These are phyloP conservation scores for Cinclus mexicanus DNA, from an alignment of 2,113 vertebrate species.

Conservation along the genomic window DNA sequence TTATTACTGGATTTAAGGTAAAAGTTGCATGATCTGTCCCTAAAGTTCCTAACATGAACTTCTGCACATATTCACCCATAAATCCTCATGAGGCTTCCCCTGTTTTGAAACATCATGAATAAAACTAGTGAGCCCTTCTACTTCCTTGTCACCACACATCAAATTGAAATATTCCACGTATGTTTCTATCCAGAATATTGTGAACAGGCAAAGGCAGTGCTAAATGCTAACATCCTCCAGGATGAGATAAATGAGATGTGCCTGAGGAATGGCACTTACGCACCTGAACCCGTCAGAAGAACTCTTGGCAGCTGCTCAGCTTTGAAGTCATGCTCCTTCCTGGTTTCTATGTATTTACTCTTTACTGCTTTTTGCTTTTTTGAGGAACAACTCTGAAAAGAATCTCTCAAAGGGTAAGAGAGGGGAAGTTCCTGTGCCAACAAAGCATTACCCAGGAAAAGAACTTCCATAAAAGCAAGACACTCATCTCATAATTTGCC, in stretches of 20 bases:
- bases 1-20: not conserved
- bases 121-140: not conserved
- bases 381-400: slow-evolving; percentile 9
- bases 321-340: not conserved
- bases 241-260: fast-evolving
- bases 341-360: not conserved
- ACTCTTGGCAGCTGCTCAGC: not conserved
- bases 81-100: not conserved
- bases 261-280: not conserved
- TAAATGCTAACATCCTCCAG: not conserved
- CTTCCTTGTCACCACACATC: not conserved
- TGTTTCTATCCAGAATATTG: not conserved
- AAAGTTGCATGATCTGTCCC: not conserved
- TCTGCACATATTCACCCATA: not conserved
- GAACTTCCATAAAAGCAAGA: not conserved
- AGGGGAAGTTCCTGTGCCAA: not conserved
- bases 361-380: not conserved
- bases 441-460: not conserved
- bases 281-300: not conserved
- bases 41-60: not conserved
- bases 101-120: not conserved
- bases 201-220: not conserved
- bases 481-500: not conserved
- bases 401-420: not conserved
- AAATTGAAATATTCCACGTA: fast-evolving